Percentiles rank a stretch among this genome's conserved stretches.
These are phyloP conservation scores for Halesus radiatus DNA, from an alignment of 1,140 invertebrate species.

Conservation along the genomic window DNA sequence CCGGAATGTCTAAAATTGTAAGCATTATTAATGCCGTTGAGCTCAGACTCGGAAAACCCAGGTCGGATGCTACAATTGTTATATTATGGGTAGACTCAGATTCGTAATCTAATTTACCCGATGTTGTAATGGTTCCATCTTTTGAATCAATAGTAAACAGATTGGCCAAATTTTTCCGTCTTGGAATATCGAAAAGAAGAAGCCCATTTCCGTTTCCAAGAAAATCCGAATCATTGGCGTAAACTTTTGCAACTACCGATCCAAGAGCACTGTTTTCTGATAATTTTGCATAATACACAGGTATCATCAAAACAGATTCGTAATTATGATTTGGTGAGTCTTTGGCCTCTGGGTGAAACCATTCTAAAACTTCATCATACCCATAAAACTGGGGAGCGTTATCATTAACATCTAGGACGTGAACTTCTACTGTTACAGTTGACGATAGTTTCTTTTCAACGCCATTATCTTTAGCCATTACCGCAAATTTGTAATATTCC, in stretches of 20 bases:
- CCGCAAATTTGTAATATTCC: conserved; percentile 80
- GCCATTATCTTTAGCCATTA: conserved; percentile 81
- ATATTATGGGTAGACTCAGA: conserved; percentile 78
- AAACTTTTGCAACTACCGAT: conserved; percentile 78
- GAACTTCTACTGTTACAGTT: conserved; percentile 82
- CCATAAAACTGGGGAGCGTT: conserved; percentile 81
- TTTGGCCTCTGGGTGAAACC: conserved; percentile 68
- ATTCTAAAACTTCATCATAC: conserved; percentile 74
- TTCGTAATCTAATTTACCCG: conserved; percentile 82
- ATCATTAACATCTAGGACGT: conserved; percentile 86
- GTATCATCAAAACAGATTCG: conserved; percentile 71
- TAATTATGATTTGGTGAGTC: conserved; percentile 69
- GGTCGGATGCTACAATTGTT: conserved; percentile 85
- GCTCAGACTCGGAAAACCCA: conserved; percentile 84
- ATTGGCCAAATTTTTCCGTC: conserved; percentile 73
- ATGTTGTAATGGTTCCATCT: conserved; percentile 84
- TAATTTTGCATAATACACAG: conserved; percentile 79
- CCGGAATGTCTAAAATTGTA: conserved; percentile 76
- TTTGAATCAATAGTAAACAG: conserved; percentile 85
- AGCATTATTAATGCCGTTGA: conserved; percentile 82
- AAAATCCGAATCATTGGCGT: conserved; percentile 89
- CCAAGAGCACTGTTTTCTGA: conserved; percentile 79
- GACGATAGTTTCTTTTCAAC: conserved; percentile 74
- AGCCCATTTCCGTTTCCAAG: conserved; percentile 86
- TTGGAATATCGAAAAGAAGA: conserved; percentile 79